Percentiles rank a stretch among this genome's conserved stretches.
phyloP scores from a whole-genome alignment of 2,113 vertebrate species.

The Tonatia bakeri region DNA sequence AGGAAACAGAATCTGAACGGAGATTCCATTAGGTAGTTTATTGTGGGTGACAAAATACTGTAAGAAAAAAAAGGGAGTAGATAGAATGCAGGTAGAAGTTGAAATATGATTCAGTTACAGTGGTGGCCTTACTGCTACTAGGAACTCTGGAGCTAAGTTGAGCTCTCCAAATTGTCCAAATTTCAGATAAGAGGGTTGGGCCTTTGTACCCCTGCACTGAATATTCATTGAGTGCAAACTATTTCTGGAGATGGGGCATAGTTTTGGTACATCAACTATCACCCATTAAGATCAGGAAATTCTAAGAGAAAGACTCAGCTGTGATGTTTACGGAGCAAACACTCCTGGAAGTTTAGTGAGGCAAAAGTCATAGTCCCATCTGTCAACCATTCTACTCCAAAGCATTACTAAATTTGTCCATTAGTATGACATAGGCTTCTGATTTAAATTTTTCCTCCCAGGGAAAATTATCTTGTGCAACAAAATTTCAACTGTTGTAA shows the following conservation, averaged over 20 bases:
- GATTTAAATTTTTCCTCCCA: background rate
- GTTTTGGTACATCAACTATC: background rate
- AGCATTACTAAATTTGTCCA: slow-evolving; percentile 29
- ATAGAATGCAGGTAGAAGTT: background rate
- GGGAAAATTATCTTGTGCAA: background rate
- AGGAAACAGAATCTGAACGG: background rate
- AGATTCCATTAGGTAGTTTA: background rate
- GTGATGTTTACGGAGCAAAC: background rate
- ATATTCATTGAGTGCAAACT: background rate
- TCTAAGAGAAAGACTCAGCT: background rate
- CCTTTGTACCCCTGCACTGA: background rate
- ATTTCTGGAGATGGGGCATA: background rate
- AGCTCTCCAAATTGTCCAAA: background rate
- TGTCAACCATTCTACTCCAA: slow-evolving; percentile 15
- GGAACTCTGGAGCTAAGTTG: background rate
- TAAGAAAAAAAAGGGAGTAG: background rate
- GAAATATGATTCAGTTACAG: background rate
- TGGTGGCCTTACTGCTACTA: background rate
- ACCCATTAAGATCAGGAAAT: background rate
- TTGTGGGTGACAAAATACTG: background rate
- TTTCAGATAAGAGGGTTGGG: background rate
- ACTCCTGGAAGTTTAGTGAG: background rate
- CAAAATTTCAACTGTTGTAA: background rate
- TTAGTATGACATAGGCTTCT: background rate
- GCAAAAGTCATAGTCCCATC: slow-evolving; percentile 2